Base-by-base conservation (phyloP, 2,888 invertebrate species). In the Rapana venosa region DNA sequence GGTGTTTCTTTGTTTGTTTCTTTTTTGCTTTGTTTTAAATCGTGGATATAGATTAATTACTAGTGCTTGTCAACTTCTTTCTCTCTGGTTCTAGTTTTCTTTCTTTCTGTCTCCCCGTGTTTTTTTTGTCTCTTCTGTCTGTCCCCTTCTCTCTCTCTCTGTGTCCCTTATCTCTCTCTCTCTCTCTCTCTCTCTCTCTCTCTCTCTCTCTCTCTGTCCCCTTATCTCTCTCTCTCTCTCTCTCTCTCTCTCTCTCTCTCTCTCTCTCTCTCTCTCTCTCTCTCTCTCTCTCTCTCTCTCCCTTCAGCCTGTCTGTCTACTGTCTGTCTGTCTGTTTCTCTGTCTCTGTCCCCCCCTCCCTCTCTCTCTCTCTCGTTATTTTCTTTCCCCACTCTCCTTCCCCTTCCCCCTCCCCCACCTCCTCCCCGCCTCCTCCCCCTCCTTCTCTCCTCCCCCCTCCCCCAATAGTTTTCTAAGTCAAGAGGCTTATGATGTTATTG, bases 171-270 rank as follows among this genome's bases (percentile, higher is more conserved):
- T 84, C 35, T 84, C 84, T 84, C 84, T 84, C 35, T 84, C 84
- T 84, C 35, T 84, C 84, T 84, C 35, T 84, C 84, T 84, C 35
- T 84, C 84, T 84, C 35, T 84, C 84, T 84, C 35, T 84, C 84
- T 84, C 84, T 84, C 84, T 84, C 84, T 84, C 84, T 84, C 84
- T 84, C 84, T 84, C 84, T 84, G 32, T 84, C 84, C 32, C 84
- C 32, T 35, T 84, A 17, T 84, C 84, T 84, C 84, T 84, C 84
- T 84, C 84, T 84, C 84, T 84, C 84, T 84, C 84, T 84, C 84
- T 84, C 84, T 84, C 84, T 84, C 84, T 84, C 84, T 84, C 84
- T 36, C 84, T 84, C 84, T 36, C 84, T 84, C 84, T 36, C 84
- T 36, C 84, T 84, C 86, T 56, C 86, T 15, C 74, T 26, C 74